These are phyloP conservation scores for Amiota communis DNA, from an alignment of 2,888 invertebrate species.

Conservation along the genomic window DNA sequence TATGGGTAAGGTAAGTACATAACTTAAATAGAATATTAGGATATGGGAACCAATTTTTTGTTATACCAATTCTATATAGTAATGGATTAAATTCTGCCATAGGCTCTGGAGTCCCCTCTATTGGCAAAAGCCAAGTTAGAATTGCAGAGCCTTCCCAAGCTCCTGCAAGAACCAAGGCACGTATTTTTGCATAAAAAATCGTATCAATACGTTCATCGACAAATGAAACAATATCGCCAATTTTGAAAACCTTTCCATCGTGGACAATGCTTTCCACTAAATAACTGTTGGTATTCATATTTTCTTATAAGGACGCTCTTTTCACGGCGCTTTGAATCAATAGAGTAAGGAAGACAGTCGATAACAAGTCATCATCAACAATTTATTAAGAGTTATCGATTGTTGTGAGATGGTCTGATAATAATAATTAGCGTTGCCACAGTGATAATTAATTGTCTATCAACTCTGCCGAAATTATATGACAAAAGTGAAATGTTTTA, in stretches of 20 bases:
- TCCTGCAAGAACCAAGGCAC: slow-evolving; percentile 90
- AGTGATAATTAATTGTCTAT: too few species aligned
- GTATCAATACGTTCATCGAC: slow-evolving; percentile 83
- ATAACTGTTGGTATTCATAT: too few species aligned
- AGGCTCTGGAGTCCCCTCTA: slow-evolving; percentile 84
- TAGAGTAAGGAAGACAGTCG: too few species aligned
- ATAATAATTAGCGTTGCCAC: too few species aligned
- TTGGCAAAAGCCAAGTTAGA: slow-evolving; percentile 92
- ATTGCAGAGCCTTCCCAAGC: slow-evolving; percentile 95
- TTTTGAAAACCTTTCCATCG: slow-evolving; percentile 87
- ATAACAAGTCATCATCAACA: too few species aligned
- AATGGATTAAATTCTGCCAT: slow-evolving; percentile 88
- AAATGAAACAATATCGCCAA: slow-evolving; percentile 92
- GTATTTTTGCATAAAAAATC: slow-evolving; percentile 90
- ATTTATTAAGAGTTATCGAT: too few species aligned
- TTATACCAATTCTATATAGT: slow-evolving; percentile 87
- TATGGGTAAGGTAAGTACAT: slow-evolving; percentile 12
- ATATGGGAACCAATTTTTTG: too few species aligned
- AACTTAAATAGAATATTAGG: slow-evolving; percentile 8
- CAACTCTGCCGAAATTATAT: too few species aligned
- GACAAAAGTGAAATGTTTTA: too few species aligned
- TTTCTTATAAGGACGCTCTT: too few species aligned
- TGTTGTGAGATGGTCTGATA: too few species aligned
- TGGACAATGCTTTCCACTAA: slow-evolving; percentile 84
- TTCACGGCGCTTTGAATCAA: too few species aligned